These are phyloP conservation scores for Callinectes sapidus DNA, from an alignment of 2,888 invertebrate genomes.

Conservation along the genomic window DNA sequence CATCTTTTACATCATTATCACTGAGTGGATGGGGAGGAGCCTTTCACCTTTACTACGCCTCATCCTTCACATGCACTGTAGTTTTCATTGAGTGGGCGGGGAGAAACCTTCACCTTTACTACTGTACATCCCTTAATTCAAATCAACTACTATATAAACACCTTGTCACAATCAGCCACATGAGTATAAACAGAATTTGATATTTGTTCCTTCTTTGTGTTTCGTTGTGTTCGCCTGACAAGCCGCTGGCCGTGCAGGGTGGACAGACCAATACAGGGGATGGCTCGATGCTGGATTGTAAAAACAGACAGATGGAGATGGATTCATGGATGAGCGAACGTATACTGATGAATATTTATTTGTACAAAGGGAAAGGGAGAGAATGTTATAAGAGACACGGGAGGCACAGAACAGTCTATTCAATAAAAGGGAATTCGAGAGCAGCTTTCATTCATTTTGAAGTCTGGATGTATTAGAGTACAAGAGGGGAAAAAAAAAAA, in stretches of 20 bases:
- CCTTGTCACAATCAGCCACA: too few species aligned
- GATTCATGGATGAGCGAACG: neutral
- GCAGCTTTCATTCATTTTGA: neutral
- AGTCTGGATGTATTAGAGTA: neutral
- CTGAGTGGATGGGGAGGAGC: too few species aligned
- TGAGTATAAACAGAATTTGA: too few species aligned
- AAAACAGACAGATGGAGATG: neutral
- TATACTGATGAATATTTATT: neutral
- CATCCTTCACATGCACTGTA: too few species aligned
- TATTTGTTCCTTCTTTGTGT: too few species aligned
- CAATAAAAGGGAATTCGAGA: neutral
- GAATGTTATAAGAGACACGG: neutral
- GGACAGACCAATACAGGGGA: neutral
- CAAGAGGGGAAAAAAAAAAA: neutral
- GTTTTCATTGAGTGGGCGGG: too few species aligned
- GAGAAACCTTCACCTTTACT: too few species aligned
- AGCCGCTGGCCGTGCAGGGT: neutral
- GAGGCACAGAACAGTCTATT: neutral
- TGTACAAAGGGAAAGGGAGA: neutral
- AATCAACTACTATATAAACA: too few species aligned
- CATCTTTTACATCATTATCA: too few species aligned
- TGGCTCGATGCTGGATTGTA: neutral
- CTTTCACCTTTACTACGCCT: too few species aligned
- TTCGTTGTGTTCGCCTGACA: too few species aligned
- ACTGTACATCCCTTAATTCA: too few species aligned